Percentiles rank a stretch among this genome's conserved stretches.
phyloP scores from a whole-genome alignment of 2,113 vertebrate species.

The Rhagologus leucostigma region DNA sequence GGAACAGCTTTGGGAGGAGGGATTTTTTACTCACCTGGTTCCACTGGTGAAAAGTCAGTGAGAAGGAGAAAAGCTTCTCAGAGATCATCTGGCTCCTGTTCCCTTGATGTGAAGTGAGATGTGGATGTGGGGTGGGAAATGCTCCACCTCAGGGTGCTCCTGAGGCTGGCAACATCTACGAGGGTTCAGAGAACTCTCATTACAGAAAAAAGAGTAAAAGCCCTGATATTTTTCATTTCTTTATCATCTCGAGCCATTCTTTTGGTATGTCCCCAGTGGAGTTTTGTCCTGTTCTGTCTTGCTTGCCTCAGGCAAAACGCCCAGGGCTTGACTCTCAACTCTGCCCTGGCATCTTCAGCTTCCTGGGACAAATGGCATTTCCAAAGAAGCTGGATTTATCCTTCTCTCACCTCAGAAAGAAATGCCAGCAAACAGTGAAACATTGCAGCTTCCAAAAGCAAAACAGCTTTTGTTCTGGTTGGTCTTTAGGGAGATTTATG shows the following conservation, averaged over 20 bases:
- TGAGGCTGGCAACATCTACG: background rate
- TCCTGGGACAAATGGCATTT: background rate
- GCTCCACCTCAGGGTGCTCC: background rate
- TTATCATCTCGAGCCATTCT: background rate
- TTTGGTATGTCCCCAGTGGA: background rate
- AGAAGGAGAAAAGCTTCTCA: background rate
- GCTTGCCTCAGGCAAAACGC: background rate
- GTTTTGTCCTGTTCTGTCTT: background rate
- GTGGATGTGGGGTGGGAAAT: background rate
- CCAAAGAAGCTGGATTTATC: background rate
- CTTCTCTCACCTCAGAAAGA: background rate
- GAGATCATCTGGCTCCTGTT: background rate
- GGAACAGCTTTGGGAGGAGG: background rate
- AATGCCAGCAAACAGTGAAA: background rate
- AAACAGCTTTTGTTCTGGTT: background rate
- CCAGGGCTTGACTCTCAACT: background rate
- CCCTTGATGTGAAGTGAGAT: background rate
- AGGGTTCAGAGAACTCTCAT: background rate
- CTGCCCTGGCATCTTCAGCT: background rate
- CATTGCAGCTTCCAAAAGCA: background rate
- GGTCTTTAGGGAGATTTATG: background rate
- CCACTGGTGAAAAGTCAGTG: background rate
- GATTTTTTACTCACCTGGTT: background rate
- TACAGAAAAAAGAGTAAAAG: accelerated
- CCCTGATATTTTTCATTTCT: background rate